phyloP scores from a whole-genome alignment of 2,797 vertebrate species.

The Simalia tracyae region DNA sequence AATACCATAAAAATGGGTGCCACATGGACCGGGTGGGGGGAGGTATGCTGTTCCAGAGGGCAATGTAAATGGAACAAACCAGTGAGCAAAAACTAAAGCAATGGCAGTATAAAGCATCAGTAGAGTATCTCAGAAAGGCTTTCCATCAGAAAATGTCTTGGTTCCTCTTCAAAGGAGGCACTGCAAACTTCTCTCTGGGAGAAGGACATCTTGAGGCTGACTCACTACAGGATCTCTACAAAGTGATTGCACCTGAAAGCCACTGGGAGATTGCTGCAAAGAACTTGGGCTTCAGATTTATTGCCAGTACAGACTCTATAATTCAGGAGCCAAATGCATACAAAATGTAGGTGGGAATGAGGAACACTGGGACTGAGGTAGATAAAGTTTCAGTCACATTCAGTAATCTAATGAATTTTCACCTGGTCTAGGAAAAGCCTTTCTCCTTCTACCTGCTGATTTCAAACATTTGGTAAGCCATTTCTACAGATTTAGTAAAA shows the following conservation, averaged over 20 bases:
- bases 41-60: no score
- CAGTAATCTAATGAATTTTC: not conserved
- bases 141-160: not conserved
- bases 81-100: no score
- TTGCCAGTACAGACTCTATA: not conserved
- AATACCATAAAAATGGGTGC: no score
- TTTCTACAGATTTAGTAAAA: not conserved
- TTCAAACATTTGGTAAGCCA: not conserved
- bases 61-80: no score
- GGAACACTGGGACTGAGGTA: not conserved
- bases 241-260: constrained; percentile 52
- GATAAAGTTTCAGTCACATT: not conserved
- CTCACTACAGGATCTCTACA: constrained; percentile 26
- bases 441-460: not conserved
- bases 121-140: not conserved
- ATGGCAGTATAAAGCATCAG: not conserved
- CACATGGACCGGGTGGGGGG: no score
- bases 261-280: not conserved
- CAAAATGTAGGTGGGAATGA: not conserved
- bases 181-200: not conserved
- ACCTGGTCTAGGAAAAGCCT: not conserved
- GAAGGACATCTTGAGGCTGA: not conserved
- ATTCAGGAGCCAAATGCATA: not conserved
- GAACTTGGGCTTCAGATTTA: not conserved
- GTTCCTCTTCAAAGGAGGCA: not conserved